Conservation (phyloP, 2,113 vertebrate species). For the Lepus timidus region DNA sequence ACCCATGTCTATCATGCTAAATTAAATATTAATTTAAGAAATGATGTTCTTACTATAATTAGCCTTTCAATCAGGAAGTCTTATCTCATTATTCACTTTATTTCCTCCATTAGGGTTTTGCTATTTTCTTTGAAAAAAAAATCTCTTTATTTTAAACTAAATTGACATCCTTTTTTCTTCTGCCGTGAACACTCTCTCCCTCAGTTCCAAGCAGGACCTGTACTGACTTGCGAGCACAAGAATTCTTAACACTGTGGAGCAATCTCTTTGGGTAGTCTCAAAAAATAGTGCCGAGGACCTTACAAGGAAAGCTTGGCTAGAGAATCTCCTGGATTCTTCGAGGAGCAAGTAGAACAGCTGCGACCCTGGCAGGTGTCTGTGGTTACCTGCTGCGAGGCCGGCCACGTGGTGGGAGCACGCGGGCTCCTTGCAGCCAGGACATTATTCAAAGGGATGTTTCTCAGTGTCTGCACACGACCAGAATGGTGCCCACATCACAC, state of each 20-base stretch:
- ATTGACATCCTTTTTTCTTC: not conserved
- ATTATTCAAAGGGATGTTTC: not conserved
- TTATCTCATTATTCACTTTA: conserved; percentile 21
- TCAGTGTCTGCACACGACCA: not conserved
- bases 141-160: not conserved
- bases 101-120: not conserved
- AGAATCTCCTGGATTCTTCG: not conserved
- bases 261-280: not conserved
- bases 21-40: not conserved
- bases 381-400: not conserved
- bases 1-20: not conserved
- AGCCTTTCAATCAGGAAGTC: not conserved
- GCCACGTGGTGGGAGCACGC: not conserved
- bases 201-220: not conserved
- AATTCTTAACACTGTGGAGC: not conserved
- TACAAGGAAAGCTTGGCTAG: not conserved
- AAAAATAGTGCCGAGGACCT: conserved; percentile 13
- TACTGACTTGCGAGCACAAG: not conserved
- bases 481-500: not conserved
- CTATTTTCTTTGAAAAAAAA: conserved; percentile 3
- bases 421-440: not conserved
- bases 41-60: not conserved
- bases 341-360: not conserved
- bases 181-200: not conserved
- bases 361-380: not conserved